A percentile compares a stretch with the other conserved stretches of the same genome.
Conservation (phyloP, 2,797 vertebrate species). For the Peromyscus melanophrys region DNA sequence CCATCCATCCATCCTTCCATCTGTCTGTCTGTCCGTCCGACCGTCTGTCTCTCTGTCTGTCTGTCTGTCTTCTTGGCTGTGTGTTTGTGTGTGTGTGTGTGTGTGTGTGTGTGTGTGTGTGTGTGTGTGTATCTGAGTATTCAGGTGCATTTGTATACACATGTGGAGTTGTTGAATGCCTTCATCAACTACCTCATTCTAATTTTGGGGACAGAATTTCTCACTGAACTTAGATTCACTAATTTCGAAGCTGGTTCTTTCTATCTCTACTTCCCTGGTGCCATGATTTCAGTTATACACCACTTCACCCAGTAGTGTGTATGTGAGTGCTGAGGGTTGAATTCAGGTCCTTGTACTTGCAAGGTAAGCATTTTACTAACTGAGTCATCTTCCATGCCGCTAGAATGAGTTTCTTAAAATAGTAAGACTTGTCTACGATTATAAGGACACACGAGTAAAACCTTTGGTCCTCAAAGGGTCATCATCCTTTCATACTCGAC, state of each 20-base stretch:
- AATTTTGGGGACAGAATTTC: background rate
- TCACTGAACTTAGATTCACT: background rate
- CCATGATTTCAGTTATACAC: background rate
- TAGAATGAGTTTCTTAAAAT: background rate
- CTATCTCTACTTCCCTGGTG: background rate
- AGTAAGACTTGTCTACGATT: background rate
- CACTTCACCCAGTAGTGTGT: background rate
- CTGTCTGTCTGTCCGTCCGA: no score
- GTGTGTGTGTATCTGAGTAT: background rate
- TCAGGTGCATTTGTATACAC: background rate
- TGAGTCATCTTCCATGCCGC: background rate
- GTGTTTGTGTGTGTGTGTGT: background rate
- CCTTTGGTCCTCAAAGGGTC: background rate
- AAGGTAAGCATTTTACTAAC: background rate
- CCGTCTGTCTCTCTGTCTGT: background rate
- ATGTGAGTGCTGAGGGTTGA: background rate
- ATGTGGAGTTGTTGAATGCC: background rate
- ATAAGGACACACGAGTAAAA: background rate
- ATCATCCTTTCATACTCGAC: background rate
- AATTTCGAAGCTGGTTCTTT: background rate
- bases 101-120: background rate
- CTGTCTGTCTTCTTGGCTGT: background rate
- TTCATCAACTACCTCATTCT: background rate
- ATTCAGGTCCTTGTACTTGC: background rate
- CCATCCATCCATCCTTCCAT: background rate